Base-by-base conservation (phyloP, 2,797 vertebrate species). In the Neosalanx taihuensis region DNA sequence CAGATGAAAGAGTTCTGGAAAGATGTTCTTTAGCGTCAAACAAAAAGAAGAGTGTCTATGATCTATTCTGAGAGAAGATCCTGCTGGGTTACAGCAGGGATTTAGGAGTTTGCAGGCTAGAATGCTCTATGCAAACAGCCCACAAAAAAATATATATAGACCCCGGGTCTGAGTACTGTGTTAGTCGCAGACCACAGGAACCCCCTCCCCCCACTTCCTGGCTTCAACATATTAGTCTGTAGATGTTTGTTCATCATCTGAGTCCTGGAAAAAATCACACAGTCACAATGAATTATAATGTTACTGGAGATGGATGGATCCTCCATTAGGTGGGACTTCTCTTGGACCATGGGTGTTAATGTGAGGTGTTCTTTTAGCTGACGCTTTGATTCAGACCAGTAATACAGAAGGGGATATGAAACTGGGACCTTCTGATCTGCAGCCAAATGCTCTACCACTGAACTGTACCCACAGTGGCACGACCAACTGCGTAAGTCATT, bases 91-190 rank as follows among this genome's bases (percentile, higher is more conserved):
- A 62, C 64, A 17, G 46, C 29, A 78, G 77, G 41, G 72, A 13
- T 46, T 2, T 13, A 46, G 41, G 76, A 80, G 77, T 80, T 76
- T 65, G 77, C 79, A 80, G 71, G 71, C 76, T 35, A 1, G 60
- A 72, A 75, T 29, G 86, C 18, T 82, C 82, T 83, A 87, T 5
- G 73, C 57, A 5, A 66, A 20, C 77, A 15, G 69, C 85, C 85
- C 75, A 86, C 84, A 0, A 64, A 0, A 6, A 1, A 20, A 5
- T 30, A 30, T 61, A 26, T 29, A 61, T 61, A 61, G 59, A 61
- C 23, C 10, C 13, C 30, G 59, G 59, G 59, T 13, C 26, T 26
- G 12, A 29, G 10, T 10, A 17, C 6, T 6, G 31, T 18, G 18
- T 37, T 17, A 37, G 61, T 63, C 61, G 37, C 15, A 33, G 17